Evolutionary conservation across 1,140 invertebrate species (phyloP), one percentile per base, ranked within the genome.

Genomic region (Lycorma delicatula): DNA sequence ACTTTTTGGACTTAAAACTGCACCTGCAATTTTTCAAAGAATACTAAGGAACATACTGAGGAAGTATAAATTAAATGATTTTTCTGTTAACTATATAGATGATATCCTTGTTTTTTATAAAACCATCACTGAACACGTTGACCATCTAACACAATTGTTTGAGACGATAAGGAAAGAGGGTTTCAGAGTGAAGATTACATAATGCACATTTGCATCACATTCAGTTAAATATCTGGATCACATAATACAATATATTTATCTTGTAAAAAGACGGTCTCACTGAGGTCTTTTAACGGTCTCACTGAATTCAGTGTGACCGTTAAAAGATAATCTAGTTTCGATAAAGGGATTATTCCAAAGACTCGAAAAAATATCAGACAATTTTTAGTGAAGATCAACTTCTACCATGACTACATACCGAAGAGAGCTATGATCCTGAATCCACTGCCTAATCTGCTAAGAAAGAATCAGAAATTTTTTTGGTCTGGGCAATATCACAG

Each of bases 11-110:
- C 59, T 69, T 16, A 69, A 71, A 59, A 61, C 62, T 72, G 1
- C 74, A 72, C 1, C 75, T 71, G 12, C 68, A 73, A 13, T 76
- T 70, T 67, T 70, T 74, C 18, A 76, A 75, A 56, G 73, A 52
- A 63, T 67, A 36, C 48, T 67, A 52, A 44, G 27, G n/a, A n/a
- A n/a, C n/a, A n/a, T n/a, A n/a, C n/a, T n/a, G n/a, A n/a, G n/a
- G n/a, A n/a, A n/a, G n/a, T n/a, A n/a, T n/a, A n/a, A n/a, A n/a
- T n/a, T n/a, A n/a, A n/a, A n/a, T n/a, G n/a, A n/a, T n/a, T n/a
- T n/a, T n/a, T n/a, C n/a, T n/a, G n/a, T n/a, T n/a, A n/a, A n/a
- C n/a, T n/a, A n/a, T n/a, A n/a, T n/a, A n/a, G n/a, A n/a, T n/a
- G n/a, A n/a, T n/a, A n/a, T n/a, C n/a, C n/a, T n/a, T n/a, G n/a